Base-by-base conservation (phyloP, 2,797 vertebrate species). In the Pyrocephalus nanus region DNA sequence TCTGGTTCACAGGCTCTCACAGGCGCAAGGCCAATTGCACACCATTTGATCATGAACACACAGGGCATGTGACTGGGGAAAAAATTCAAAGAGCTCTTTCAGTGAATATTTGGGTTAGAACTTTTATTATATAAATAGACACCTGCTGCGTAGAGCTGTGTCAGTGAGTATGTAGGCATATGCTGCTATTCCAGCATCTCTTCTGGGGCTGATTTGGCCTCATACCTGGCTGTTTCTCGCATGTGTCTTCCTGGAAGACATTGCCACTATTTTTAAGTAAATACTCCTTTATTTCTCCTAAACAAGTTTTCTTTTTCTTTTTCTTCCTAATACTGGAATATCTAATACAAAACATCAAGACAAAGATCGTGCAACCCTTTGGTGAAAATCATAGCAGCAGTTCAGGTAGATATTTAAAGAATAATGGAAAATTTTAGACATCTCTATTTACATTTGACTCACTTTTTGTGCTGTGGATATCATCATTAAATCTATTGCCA, bases 71-170 rank as follows among this genome's bases (percentile, higher is more conserved):
- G 94, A 82, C 47, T 65, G 64, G 57, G 69, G 42, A 78, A 93
- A 86, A 69, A 93, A 72, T 43, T 92, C 60, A 89, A 86, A 91
- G 73, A 84, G 21, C 61, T 79, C 27, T 77, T 93, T 77, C 72
- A 71, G 48, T 40, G 76, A 90, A 82, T 64, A 38, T 10, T 50
- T 32, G 74, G 26, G 48, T 93, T 93, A 85, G 73, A 95, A 57
- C 16, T 86, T 88, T 48, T 34, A 22, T 64, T 73, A 51, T 53
- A 81, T 90, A 77, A 92, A 86, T 72, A 77, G 65, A 36, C 61
- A 77, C 55, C 45, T 85, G 32, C 72, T 67, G 18, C 50, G 69
- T 4, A 62, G 54, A 72, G 38, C 57, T 48, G 27, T 58, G 40
- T 18, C 64, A 83, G 48, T 70, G 47, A 73, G 19, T 42, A 47